These are phyloP conservation scores for Encarsia formosa DNA, from an alignment of 2,888 invertebrate genomes.

Conservation along the genomic window DNA sequence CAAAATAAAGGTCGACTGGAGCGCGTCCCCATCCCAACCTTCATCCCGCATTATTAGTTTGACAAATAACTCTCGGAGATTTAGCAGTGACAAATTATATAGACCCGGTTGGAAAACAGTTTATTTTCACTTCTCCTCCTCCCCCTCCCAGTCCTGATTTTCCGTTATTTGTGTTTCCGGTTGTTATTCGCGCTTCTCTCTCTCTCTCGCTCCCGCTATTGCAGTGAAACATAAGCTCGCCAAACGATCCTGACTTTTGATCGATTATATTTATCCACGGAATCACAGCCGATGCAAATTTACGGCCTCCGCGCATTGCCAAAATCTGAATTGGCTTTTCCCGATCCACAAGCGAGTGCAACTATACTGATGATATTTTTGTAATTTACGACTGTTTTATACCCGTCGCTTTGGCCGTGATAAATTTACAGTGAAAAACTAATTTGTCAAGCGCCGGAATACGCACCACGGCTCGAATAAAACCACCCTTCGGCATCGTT, in stretches of 20 bases:
- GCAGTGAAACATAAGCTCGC: not conserved
- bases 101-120: constrained; percentile 37
- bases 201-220: not conserved
- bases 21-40: no score
- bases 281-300: constrained; percentile 14
- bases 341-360: no score
- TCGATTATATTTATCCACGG: constrained; percentile 23
- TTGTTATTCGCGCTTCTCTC: constrained; percentile 15
- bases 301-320: constrained; percentile 5
- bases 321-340: not conserved
- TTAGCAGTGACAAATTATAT: constrained; percentile 47
- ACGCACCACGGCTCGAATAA: no score
- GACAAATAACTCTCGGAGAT: constrained; percentile 48
- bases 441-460: no score
- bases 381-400: no score
- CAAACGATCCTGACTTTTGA: constrained; percentile 16
- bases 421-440: no score
- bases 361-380: no score
- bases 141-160: no score
- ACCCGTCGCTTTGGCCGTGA: no score
- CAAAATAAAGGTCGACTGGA: no score
- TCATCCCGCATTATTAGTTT: constrained; percentile 47
- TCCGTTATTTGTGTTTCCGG: constrained; percentile 34
- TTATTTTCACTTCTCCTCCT: constrained; percentile 38
- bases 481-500: no score